phyloP scores from a whole-genome alignment of 37 sponge, comb jelly and placozoan species.

The Haliclona indistincta region DNA sequence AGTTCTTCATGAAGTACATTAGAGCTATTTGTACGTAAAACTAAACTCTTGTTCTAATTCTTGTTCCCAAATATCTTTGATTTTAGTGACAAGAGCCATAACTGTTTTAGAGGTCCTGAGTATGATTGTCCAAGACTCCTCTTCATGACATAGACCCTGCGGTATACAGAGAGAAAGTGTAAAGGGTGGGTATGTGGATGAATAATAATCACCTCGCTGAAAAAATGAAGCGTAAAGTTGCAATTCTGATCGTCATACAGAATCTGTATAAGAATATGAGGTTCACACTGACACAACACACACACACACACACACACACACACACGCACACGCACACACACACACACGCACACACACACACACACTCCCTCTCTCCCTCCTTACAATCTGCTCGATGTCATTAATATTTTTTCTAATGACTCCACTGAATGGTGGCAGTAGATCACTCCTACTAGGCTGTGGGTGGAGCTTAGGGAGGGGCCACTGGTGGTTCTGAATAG shows the following conservation, averaged over 20 bases:
- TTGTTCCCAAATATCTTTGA: too few relatives aligned
- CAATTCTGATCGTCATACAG: slow-evolving; percentile 6
- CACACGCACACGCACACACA: neutral
- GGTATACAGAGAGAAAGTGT: too few relatives aligned
- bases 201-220: too few relatives aligned
- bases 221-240: neutral
- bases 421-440: slow-evolving; percentile 35
- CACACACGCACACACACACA: neutral
- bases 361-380: slow-evolving; percentile 1
- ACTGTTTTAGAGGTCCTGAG: too few relatives aligned
- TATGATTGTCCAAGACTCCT: too few relatives aligned
- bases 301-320: neutral
- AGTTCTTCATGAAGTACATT: too few relatives aligned
- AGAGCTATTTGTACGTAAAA: too few relatives aligned
- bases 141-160: too few relatives aligned
- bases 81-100: too few relatives aligned
- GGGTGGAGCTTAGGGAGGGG: slow-evolving; percentile 34
- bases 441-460: slow-evolving; percentile 12
- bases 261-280: neutral
- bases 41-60: too few relatives aligned
- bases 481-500: slow-evolving; percentile 58
- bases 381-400: slow-evolving; percentile 58
- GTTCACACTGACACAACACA: neutral
- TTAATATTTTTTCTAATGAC: slow-evolving; percentile 40
- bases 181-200: too few relatives aligned